Conservation (phyloP, 2,113 vertebrate genomes). For the Fulica atra region DNA sequence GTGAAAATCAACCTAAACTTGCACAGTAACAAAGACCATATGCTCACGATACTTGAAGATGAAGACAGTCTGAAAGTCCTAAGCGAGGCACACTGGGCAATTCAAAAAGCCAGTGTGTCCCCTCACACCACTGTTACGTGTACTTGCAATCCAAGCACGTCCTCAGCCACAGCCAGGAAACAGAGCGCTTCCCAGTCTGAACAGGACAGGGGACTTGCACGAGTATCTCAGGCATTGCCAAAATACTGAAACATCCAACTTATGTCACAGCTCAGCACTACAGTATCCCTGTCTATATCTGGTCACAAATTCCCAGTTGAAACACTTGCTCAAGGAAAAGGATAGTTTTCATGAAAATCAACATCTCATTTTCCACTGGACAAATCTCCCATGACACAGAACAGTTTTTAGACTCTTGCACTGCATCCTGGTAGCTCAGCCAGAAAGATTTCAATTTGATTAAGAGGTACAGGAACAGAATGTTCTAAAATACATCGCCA, state of each 20-base stretch:
- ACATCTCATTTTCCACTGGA: background rate
- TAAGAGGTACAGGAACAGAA: background rate
- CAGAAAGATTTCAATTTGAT: background rate
- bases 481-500: background rate
- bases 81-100: background rate
- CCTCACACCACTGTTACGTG: background rate
- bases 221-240: background rate
- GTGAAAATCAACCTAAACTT: constrained; percentile 64
- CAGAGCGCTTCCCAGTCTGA: background rate
- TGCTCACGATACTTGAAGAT: constrained; percentile 36
- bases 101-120: background rate
- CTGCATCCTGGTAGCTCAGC: background rate
- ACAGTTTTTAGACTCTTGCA: background rate
- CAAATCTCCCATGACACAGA: background rate
- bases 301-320: background rate
- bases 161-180: background rate
- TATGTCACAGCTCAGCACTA: background rate
- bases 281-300: background rate
- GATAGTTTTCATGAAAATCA: constrained; percentile 7
- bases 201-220: background rate
- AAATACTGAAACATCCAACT: background rate
- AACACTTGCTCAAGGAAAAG: background rate
- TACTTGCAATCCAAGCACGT: background rate
- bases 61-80: constrained; percentile 24
- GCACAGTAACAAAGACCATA: constrained; percentile 55